Base-by-base conservation (phyloP, 2,113 vertebrate genomes). In the Physeter macrocephalus region DNA sequence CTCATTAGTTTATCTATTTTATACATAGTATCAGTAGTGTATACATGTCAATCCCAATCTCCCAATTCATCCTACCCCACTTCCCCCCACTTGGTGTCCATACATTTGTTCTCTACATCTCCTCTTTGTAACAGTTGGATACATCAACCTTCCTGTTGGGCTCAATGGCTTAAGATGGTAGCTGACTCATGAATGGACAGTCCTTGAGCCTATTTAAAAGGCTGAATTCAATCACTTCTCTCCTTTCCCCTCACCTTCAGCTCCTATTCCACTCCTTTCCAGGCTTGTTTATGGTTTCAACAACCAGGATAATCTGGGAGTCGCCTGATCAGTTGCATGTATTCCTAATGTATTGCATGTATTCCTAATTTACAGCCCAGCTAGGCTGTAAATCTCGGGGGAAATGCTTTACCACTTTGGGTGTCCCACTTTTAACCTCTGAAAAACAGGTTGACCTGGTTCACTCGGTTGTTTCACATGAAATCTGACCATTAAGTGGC, bases 401-500 rank as follows among this genome's bases (percentile, higher is more conserved):
- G 66, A 93, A 74, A 39, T 11, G 15, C 20, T 69, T 85, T 82
- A 49, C 27, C 18, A 11, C 15, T 92, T 54, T 84, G 62, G 14
- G 10, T 94, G n/a, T 64, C 62, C 95, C n/a, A 71, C 43, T 31
- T 93, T 93, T 87, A 87, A 80, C 57, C 41, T 71, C 74, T 88
- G 71, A 71, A 80, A 94, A 94, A n/a, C 27, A 91, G 31, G 23
- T 14, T 75, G n/a, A 59, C 57, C 31, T 57, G 10, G 34, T 83
- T 89, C 31, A 64, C 36, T 71, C 41, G 6, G 10, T 80, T 66
- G 21, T 71, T 92, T 78, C 52, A 61, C 31, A 78, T 71, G 67
- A 95, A 88, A 72, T 91, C 21, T 1, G 6, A 59, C 29, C 88
- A 94, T 64, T 81, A 91, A 95, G 31, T 88, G 77, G 54, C 25